Base-by-base conservation (phyloP, 2,888 invertebrate genomes). In the Dryadula phaetusa region DNA sequence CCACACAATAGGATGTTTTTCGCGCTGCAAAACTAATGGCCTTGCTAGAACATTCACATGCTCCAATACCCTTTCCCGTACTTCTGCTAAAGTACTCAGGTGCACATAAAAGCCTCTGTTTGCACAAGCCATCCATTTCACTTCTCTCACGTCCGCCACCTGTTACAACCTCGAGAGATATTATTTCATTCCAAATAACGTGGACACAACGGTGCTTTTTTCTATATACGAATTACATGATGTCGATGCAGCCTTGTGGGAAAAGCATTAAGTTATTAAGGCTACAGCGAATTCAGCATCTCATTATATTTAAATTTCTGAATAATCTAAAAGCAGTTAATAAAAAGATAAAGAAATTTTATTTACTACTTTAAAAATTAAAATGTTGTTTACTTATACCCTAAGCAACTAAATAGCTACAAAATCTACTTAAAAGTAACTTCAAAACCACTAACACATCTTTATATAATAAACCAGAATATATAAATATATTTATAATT, bases 111-210 rank as follows among this genome's bases (percentile, higher is more conserved):
- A 99, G 12, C 99, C 99, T 88, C 97, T 96, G 88, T 99, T 99
- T 25, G 96, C 96, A 87, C 99, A 99, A 60, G 99, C 99, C 98
- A 99, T 99, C 97, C 98, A 98, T 82, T 97, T 97, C 72, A 99
- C 97, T 83, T 99, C 98, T 74, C 97, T 94, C 60, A 97, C 96
- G 87, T 99, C 99, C 37, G 98, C 96, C 69, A 97, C 96, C 92
- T 87, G 77, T 53, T 76, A 68, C 72, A 71, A 72, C 74, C 76
- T 78, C 72, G 66, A 70, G 37, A 80, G 69, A 79, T 81, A 78
- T 82, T 77, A 79, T 74, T 68, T 67, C 64, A 67, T 61, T 63
- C 58, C 12, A 28, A 18, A 32, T 58, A 61, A 65, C 2, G 40
- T 37, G 34, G 20, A 32, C 8, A 62, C 56, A 34, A 66, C n/a